These are phyloP conservation scores for Hypotaenidia philippensis DNA, from an alignment of 2,797 vertebrate species.

Conservation along the genomic window DNA sequence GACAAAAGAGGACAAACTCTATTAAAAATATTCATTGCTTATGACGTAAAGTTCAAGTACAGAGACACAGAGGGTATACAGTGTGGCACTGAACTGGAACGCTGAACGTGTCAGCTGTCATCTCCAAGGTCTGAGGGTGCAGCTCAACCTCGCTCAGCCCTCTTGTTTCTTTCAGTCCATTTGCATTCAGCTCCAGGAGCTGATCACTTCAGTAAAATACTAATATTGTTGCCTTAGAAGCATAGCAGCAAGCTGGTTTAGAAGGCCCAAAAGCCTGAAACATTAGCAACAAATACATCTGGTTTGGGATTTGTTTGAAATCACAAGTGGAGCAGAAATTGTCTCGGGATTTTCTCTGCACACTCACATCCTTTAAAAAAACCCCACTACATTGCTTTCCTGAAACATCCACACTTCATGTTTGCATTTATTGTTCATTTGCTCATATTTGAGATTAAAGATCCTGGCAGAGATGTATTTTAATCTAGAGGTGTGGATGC, in stretches of 20 bases:
- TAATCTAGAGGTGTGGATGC: accelerated
- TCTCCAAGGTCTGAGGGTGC: not conserved
- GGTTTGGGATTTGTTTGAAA: not conserved
- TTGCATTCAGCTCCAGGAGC: not conserved
- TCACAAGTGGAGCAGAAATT: not conserved
- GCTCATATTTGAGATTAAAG: not conserved
- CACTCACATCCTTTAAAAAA: not conserved
- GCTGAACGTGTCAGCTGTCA: not conserved
- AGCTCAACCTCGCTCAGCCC: not conserved
- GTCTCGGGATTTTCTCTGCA: not conserved
- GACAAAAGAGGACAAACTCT: constrained; percentile 48
- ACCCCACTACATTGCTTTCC: not conserved
- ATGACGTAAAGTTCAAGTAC: constrained; percentile 7
- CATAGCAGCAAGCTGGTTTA: not conserved
- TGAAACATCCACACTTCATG: not conserved
- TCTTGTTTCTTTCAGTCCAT: not conserved
- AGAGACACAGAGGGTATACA: not conserved
- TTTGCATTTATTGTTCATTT: not conserved
- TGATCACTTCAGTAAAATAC: not conserved
- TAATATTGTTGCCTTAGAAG: not conserved
- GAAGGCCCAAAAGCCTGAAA: not conserved
- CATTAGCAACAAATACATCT: not conserved
- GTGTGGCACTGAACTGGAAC: not conserved
- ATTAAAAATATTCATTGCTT: constrained; percentile 35
- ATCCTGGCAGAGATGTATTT: not conserved